These are phyloP conservation scores for Rhyacichthys aspro DNA, from an alignment of 2,797 vertebrate genomes.

Conservation along the genomic window DNA sequence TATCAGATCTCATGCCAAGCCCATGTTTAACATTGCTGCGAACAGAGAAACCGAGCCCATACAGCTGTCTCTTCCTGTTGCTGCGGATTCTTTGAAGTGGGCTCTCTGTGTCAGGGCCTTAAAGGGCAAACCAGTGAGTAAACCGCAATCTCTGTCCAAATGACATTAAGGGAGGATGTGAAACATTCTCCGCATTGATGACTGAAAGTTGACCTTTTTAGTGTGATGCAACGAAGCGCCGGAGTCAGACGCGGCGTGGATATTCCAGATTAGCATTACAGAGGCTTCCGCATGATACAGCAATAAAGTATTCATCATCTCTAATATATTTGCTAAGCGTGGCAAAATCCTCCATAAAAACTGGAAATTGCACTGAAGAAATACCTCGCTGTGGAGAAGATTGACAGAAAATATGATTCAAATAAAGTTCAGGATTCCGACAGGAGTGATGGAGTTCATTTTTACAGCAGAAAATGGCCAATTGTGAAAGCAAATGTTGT, in stretches of 20 bases:
- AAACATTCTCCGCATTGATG: constrained; percentile 37
- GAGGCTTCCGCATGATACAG: constrained; percentile 11
- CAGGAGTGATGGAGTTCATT: constrained; percentile 13
- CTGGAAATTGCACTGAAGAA: constrained; percentile 5
- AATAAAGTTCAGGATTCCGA: not conserved
- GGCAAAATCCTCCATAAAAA: constrained; percentile 2
- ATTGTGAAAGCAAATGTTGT: constrained; percentile 19
- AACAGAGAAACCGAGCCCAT: not conserved
- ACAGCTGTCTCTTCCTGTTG: constrained; percentile 6
- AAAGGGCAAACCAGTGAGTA: constrained; percentile 57
- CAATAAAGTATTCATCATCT: constrained; percentile 16
- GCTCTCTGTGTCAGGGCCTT: constrained; percentile 16
- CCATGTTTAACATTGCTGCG: not conserved
- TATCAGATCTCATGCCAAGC: not conserved
- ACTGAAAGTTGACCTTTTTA: constrained; percentile 61
- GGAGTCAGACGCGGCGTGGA: constrained; percentile 26
- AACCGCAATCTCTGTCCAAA: constrained; percentile 26
- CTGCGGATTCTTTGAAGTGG: constrained; percentile 13
- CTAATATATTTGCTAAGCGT: constrained; percentile 1
- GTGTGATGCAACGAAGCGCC: constrained; percentile 39
- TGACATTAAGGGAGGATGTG: constrained; percentile 48
- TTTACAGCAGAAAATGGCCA: constrained; percentile 3
- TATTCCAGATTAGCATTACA: constrained; percentile 28
- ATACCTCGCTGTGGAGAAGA: not conserved
- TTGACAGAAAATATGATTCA: constrained; percentile 1